Base-by-base conservation (phyloP, 2,797 vertebrate genomes). In the Dendrocincla tyrannina region DNA sequence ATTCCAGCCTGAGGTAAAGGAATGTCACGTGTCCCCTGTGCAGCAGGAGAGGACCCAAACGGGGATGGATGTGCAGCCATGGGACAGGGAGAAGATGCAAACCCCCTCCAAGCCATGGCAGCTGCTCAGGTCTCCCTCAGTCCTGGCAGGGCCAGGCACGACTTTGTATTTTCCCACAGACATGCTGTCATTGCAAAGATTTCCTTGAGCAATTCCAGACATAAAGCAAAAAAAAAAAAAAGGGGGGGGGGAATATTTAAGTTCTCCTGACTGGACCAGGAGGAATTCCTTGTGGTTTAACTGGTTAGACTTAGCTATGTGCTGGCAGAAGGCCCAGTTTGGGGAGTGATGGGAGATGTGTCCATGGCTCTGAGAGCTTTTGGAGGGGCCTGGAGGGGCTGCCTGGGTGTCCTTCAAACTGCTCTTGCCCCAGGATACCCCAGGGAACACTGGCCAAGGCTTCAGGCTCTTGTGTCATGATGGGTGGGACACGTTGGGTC, bases 231-330 rank as follows among this genome's bases (percentile, higher is more conserved):
- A 10, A 23, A 15, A n/a, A 30, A 33, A 35, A 11, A 24, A 30
- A 33, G 37, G 16, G 17, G 10, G 17, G 56, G 2, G 5, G 18
- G 41, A 81, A 63, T 33, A 63, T 78, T 50, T 87, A 52, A 84
- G 74, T 87, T 72, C 17, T 88, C 16, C 76, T 69, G 50, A 66
- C 13, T 67, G 69, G 7, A 75, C 32, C 63, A 50, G 72, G 63
- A 82, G 50, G 52, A 97, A 93, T 94, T 92, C 74, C 80, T 82
- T 78, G 86, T 89, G 93, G 91, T 88, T 95, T 55, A 19, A 42
- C 75, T 0, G 55, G 63, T 53, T 55, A 78, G 76, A 30, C 19
- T 81, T n/a, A 95, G 74, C 80, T 76, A 11, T 85, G 93, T 47
- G 32, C 59, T 94, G 91, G 91, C 85, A 78, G 22, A 22, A 70